phyloP scores from a whole-genome alignment of 2,113 vertebrate species.

The Scophthalmus maximus region DNA sequence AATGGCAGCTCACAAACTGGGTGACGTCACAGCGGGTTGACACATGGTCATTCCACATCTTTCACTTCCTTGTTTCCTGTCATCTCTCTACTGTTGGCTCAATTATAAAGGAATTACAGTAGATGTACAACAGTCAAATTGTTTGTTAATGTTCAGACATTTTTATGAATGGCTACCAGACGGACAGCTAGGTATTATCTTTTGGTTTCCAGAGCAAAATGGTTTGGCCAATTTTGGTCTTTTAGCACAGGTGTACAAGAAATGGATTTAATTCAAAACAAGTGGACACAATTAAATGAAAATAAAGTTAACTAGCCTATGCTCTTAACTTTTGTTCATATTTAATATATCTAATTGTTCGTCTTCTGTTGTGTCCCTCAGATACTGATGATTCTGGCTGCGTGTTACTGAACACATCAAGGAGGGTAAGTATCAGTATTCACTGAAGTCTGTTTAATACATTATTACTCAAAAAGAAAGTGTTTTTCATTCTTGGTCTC shows the following conservation, averaged over 20 bases:
- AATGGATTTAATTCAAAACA: not conserved
- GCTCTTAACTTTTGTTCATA: no score
- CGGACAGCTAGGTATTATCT: no score
- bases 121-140: not conserved
- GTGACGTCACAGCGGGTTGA: no score
- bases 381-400: slow-evolving; percentile 89
- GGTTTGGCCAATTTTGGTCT: no score
- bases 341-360: slow-evolving; percentile 9
- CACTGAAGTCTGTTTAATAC: not conserved
- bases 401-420: slow-evolving; percentile 95
- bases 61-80: not conserved
- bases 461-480: no score
- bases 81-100: not conserved
- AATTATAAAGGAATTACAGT: not conserved
- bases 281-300: not conserved
- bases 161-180: no score
- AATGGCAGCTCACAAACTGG: no score
- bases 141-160: no score
- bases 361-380: slow-evolving; percentile 52
- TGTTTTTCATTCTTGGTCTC: not conserved
- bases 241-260: no score
- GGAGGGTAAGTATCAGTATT: slow-evolving; percentile 85
- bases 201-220: no score
- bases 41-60: not conserved
- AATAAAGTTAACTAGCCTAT: no score